These are phyloP conservation scores for Drosophila yooni DNA, from an alignment of 2,888 invertebrate genomes.

Conservation along the genomic window DNA sequence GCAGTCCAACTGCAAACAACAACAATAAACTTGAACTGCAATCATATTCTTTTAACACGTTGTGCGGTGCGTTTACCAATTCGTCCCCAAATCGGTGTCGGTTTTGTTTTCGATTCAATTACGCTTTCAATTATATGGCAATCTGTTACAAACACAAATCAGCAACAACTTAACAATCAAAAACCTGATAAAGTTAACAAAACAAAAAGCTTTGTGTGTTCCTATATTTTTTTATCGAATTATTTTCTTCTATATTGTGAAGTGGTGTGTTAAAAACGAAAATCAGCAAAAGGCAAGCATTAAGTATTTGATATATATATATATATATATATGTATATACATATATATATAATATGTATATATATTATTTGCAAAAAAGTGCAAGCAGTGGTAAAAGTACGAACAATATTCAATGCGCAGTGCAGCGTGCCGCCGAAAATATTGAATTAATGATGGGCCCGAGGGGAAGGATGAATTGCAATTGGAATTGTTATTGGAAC, in stretches of 20 bases:
- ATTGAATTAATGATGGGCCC: slow-evolving; percentile 8
- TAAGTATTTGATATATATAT: not conserved
- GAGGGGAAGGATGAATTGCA: not conserved
- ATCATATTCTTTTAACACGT: slow-evolving; percentile 25
- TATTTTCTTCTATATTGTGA: slow-evolving; percentile 18
- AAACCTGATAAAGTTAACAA: slow-evolving; percentile 4
- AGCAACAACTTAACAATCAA: slow-evolving; percentile 6
- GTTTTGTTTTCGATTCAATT: slow-evolving; percentile 5
- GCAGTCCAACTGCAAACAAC: slow-evolving; percentile 40
- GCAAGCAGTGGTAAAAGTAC: slow-evolving; percentile 19
- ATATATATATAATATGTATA: not conserved
- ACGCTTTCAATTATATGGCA: slow-evolving; percentile 2
- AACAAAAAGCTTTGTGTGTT: slow-evolving; percentile 5
- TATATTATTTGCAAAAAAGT: slow-evolving; percentile 9
- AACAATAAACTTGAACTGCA: slow-evolving; percentile 36
- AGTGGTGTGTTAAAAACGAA: slow-evolving; percentile 16
- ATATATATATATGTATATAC: not conserved
- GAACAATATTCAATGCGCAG: slow-evolving; percentile 50
- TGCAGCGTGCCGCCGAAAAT: slow-evolving; percentile 48
- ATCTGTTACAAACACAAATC: not conserved
- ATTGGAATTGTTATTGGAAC: not conserved
- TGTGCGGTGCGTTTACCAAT: slow-evolving; percentile 32
- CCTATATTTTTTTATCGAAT: slow-evolving; percentile 8
- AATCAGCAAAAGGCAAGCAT: slow-evolving; percentile 47
- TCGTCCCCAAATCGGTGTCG: not conserved